Evolutionary conservation across 2,113 vertebrate species (phyloP).

Genomic region (Naja naja): DNA sequence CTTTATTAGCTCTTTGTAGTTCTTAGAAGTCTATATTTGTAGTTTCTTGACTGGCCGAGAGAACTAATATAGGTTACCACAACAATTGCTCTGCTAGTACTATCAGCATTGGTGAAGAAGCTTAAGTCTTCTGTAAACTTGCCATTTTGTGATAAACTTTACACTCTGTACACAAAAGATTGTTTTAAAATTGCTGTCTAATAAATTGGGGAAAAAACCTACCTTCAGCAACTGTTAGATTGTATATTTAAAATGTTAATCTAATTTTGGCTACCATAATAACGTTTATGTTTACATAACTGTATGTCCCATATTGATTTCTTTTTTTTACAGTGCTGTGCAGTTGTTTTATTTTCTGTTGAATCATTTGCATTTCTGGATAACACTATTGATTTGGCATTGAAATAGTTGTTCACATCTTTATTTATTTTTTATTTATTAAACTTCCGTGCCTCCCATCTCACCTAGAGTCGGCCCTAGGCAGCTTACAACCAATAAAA

Average conservation of each 20-base stretch:
- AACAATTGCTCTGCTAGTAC: too few species aligned
- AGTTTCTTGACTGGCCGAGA: neutral
- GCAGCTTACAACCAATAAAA: neutral
- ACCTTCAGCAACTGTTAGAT: neutral
- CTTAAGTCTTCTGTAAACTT: neutral
- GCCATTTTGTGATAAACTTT: neutral
- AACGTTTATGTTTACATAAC: neutral
- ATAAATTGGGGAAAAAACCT: neutral
- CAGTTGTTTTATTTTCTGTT: neutral
- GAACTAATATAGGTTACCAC: neutral
- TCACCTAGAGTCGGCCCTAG: neutral
- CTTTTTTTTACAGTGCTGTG: neutral
- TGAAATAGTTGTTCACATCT: neutral
- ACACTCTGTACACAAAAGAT: neutral
- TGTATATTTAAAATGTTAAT: neutral
- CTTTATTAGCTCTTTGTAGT: neutral
- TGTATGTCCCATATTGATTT: neutral
- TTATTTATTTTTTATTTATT: neutral
- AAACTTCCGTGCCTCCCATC: neutral
- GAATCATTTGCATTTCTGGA: neutral
- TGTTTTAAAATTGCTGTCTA: neutral
- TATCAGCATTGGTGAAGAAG: too few species aligned
- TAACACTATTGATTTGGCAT: neutral
- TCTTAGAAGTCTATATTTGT: neutral
- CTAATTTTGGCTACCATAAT: neutral